phyloP scores from a whole-genome alignment of 92 coral and sea anemone genomes.

The Phymanthus crucifer region DNA sequence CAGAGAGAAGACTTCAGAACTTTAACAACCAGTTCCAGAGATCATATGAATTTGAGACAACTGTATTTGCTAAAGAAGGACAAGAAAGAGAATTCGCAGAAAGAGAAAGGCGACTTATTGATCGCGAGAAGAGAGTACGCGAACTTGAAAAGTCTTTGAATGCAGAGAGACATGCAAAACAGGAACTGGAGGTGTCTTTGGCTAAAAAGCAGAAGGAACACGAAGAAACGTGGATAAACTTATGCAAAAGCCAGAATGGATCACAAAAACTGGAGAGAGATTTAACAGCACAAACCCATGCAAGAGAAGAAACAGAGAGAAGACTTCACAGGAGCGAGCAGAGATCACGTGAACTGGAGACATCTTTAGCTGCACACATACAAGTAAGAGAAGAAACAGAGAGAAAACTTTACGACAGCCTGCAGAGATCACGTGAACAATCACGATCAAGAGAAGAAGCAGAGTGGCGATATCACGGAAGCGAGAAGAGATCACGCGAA shows the following conservation, averaged over 20 bases:
- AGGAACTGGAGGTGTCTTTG: neutral
- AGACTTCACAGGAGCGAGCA: neutral
- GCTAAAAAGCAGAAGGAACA: neutral
- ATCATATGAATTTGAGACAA: too few species aligned
- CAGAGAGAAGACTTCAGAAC: too few species aligned
- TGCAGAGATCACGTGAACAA: conserved; percentile 25
- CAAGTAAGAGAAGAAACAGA: neutral
- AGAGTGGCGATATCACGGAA: neutral
- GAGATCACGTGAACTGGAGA: too few species aligned
- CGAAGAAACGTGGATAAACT: neutral
- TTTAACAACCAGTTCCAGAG: too few species aligned
- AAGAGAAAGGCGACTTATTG: conserved; percentile 18
- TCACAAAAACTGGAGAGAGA: neutral
- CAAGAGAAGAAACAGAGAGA: neutral
- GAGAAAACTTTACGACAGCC: conserved; percentile 20
- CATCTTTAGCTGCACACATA: neutral
- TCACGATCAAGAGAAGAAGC: too few species aligned
- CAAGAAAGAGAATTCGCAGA: neutral
- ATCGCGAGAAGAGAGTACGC: conserved; percentile 10
- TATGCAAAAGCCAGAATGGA: neutral
- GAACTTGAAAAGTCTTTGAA: conserved; percentile 32
- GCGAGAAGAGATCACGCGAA: neutral
- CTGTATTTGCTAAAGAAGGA: neutral
- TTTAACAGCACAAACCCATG: neutral
- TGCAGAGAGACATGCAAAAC: neutral